These are phyloP conservation scores for Hybos culiciformis DNA, from an alignment of 2,888 invertebrate species.

Conservation along the genomic window DNA sequence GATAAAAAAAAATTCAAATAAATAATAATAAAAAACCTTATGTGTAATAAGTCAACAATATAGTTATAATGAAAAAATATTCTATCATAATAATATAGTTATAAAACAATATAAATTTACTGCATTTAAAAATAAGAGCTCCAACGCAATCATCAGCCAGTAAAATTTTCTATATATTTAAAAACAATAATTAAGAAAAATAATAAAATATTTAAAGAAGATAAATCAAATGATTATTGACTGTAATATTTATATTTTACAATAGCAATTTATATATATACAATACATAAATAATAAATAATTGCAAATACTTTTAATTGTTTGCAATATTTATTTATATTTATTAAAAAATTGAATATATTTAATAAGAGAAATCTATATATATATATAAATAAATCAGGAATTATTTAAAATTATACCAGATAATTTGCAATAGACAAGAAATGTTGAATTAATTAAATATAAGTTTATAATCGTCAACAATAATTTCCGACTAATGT, in stretches of 20 bases:
- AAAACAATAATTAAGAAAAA: conserved; percentile 5
- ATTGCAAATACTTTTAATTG: conserved; percentile 26
- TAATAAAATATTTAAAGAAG: conserved; percentile 10
- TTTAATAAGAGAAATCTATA: conserved; percentile 3
- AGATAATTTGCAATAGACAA: conserved; percentile 27
- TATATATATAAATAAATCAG: conserved; percentile 3
- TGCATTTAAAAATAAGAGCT: background rate
- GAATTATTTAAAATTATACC: conserved; percentile 14
- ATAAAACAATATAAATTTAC: background rate
- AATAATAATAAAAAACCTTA: background rate
- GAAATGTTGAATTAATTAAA: background rate
- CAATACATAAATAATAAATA: conserved; percentile 17
- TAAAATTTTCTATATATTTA: conserved; percentile 7
- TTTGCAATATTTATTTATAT: conserved; percentile 16
- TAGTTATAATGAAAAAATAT: background rate
- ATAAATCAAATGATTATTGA: conserved; percentile 13
- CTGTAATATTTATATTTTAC: conserved; percentile 20
- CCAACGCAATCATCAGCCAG: background rate
- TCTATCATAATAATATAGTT: conserved; percentile 2
- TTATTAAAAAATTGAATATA: conserved; percentile 15
- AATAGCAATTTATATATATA: conserved; percentile 21
- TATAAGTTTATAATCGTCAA: background rate
- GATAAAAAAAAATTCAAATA: conserved; percentile 5
- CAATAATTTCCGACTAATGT: too few relatives aligned
- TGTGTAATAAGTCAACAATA: background rate